phyloP scores from a whole-genome alignment of 2,113 vertebrate genomes.

The Gnathonemus longibarbis region DNA sequence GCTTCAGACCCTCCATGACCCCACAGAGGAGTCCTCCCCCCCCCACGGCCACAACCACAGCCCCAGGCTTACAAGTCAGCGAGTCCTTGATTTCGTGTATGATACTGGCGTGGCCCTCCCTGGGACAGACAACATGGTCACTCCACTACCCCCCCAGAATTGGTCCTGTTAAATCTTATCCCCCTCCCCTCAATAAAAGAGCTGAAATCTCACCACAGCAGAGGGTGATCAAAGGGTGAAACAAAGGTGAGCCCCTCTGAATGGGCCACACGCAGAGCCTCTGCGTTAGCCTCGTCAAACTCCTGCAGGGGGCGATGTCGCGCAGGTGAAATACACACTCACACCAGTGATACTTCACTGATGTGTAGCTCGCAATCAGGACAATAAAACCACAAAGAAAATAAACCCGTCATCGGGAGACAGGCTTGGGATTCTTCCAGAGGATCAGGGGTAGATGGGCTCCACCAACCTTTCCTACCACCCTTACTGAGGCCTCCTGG shows the following conservation, averaged over 20 bases:
- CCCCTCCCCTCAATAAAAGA: not conserved
- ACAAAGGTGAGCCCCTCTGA: conserved; percentile 53
- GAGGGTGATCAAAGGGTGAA: conserved; percentile 63
- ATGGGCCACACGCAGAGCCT: conserved; percentile 54
- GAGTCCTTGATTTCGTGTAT: conserved; percentile 53
- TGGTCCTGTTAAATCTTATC: not conserved
- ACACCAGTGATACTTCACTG: not conserved
- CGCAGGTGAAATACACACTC: not conserved
- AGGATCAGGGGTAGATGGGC: not conserved
- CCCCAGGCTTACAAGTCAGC: conserved; percentile 59
- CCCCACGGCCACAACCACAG: conserved; percentile 62
- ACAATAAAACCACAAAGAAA: not conserved
- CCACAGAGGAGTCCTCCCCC: conserved; percentile 71
- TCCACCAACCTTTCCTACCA: conserved; percentile 53
- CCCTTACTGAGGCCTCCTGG: conserved; percentile 55
- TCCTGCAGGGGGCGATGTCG: conserved; percentile 44
- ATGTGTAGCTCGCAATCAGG: not conserved
- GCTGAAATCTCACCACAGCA: conserved; percentile 57
- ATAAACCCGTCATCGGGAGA: not conserved
- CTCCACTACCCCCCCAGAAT: not conserved
- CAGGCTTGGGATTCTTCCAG: not conserved
- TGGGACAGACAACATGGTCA: conserved; percentile 26
- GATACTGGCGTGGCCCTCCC: conserved; percentile 62
- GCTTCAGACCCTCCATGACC: conserved; percentile 58
- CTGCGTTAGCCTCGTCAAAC: conserved; percentile 66